phyloP scores from a whole-genome alignment of 2,888 invertebrate genomes.

The Melikaiella ostensackeni region DNA sequence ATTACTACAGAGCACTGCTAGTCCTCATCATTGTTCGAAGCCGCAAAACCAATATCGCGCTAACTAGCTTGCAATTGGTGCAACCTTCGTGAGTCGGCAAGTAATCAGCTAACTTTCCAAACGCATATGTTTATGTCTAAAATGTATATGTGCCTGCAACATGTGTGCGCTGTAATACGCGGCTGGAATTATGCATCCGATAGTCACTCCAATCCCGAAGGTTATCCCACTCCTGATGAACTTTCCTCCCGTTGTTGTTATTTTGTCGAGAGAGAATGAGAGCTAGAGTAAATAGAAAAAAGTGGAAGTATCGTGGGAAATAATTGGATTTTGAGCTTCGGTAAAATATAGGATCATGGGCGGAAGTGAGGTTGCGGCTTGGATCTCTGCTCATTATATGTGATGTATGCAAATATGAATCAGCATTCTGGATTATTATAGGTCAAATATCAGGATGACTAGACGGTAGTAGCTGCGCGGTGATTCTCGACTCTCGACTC shows the following conservation, averaged over 20 bases:
- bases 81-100: neutral
- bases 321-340: neutral
- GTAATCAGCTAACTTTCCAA: conserved; percentile 7
- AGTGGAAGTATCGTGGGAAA: neutral
- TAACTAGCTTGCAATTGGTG: neutral
- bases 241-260: neutral
- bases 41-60: neutral
- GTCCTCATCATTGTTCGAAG: neutral
- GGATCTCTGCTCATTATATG: neutral
- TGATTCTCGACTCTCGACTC: too few species aligned
- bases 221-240: neutral
- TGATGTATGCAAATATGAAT: neutral
- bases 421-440: neutral
- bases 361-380: neutral
- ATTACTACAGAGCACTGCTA: neutral
- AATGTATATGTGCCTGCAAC: neutral
- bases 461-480: neutral
- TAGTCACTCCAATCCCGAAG: neutral
- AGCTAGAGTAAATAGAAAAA: neutral
- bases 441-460: neutral
- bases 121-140: neutral
- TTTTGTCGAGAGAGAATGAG: neutral
- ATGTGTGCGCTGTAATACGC: neutral
- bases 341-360: neutral
- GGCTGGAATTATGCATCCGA: neutral